Evolutionary conservation across 1,140 invertebrate species (phyloP), one percentile per base, ranked within the genome.

Genomic region (Spodoptera litura): DNA sequence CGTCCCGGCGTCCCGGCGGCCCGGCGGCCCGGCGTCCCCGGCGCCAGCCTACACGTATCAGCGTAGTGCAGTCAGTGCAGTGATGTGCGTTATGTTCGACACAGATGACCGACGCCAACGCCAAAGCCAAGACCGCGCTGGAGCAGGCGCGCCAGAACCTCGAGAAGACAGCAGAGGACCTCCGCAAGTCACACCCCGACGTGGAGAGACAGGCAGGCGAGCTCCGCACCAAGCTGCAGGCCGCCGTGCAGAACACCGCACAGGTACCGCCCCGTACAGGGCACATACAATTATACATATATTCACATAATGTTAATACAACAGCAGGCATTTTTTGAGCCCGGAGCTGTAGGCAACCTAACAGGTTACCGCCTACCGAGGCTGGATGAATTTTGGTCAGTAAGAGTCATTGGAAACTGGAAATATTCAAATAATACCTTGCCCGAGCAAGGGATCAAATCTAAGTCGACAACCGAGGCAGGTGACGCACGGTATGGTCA

Each of bases 101-200:
- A 2, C 84, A 94, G 92, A 12, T 93, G 13, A 82, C 12, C 27
- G 93, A 94, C 82, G 93, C 93, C 0, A 93, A 89, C 83, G 91
- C 90, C 79, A 93, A 93, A 70, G 89, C 88, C 2, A 94, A 94
- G 85, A 87, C 90, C 44, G 90, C 89, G 0, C 73, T 94, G 55
- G 89, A 92, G 79, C 72, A 82, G 49, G 68, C 90, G 3, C 84
- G 82, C 44, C 70, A 70, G 66, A 88, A 88, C 85, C 20, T 94
- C n/a, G 80, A 94, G 84, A 62, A 72, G 12, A 84, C 87, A 3
- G 88, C 79, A 0, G 85, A 88, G 31, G 91, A 94, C 8, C 87
- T 94, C 25, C 89, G 90, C 77, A 81, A 85, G 75, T 74, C 85
- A 8, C 91, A 94, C 88, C 93, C 93, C 59, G 92, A 93, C 38